These are phyloP conservation scores for Chondrosia reniformis DNA, from an alignment of 37 sponge, comb jelly and placozoan genomes.

Conservation along the genomic window DNA sequence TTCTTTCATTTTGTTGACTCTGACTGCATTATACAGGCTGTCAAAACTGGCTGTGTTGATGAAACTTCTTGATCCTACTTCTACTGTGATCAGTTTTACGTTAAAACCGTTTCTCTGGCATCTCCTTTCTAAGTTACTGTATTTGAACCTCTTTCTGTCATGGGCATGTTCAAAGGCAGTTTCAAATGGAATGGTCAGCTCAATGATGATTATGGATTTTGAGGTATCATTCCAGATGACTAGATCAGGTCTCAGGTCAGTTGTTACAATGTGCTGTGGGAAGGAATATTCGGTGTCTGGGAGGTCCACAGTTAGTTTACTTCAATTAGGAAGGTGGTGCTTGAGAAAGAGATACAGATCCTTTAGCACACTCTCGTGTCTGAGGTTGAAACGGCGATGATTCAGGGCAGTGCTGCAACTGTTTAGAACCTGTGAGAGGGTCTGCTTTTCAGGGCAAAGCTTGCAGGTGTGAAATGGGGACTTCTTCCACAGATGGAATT, in stretches of 20 bases:
- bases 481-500: conserved; percentile 17
- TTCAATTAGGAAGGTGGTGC: not conserved
- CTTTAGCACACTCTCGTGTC: conserved; percentile 23
- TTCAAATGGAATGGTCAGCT: conserved; percentile 9
- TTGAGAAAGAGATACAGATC: not conserved
- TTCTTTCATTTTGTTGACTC: no score
- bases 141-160: conserved; percentile 1
- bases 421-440: conserved; percentile 2
- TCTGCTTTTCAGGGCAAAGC: conserved; percentile 5
- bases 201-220: conserved; percentile 7
- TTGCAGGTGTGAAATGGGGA: not conserved
- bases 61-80: no score
- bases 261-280: conserved; percentile 6
- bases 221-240: conserved; percentile 12
- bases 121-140: no score
- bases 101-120: no score
- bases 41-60: no score
- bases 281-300: conserved; percentile 12
- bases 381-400: conserved; percentile 19
- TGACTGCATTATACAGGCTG: no score
- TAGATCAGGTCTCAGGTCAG: conserved; percentile 22
- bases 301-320: conserved; percentile 14
- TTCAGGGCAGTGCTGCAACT: conserved; percentile 10
- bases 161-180: conserved; percentile 4
- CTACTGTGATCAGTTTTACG: no score